phyloP scores from a whole-genome alignment of 1,140 invertebrate genomes.

The Bactericera cockerelli region DNA sequence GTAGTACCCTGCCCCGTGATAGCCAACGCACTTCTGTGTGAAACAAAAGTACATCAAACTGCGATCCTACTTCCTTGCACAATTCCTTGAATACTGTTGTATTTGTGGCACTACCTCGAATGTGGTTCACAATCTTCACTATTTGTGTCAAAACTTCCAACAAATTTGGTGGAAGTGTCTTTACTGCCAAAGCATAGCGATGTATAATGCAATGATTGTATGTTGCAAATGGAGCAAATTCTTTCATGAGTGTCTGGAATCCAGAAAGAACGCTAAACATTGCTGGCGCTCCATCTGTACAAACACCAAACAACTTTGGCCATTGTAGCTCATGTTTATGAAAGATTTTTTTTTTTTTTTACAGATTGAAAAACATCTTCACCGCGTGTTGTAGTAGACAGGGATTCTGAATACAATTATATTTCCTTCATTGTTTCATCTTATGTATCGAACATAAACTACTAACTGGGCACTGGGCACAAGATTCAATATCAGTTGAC shows the following conservation, averaged over 20 bases:
- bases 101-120: slow-evolving; percentile 6
- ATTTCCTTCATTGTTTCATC: too few relatives aligned
- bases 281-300: slow-evolving; percentile 9
- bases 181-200: background rate
- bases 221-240: slow-evolving; percentile 7
- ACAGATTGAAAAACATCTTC: too few relatives aligned
- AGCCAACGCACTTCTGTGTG: too few relatives aligned
- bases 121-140: slow-evolving; percentile 11
- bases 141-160: slow-evolving; percentile 2
- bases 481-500: too few relatives aligned
- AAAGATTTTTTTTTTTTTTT: too few relatives aligned
- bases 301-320: slow-evolving; percentile 9
- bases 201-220: too few relatives aligned
- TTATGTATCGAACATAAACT: too few relatives aligned
- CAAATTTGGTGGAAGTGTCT: slow-evolving; percentile 6
- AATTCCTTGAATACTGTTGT: slow-evolving; percentile 11
- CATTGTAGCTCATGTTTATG: too few relatives aligned
- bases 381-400: too few relatives aligned
- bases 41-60: background rate
- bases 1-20: too few relatives aligned
- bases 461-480: too few relatives aligned
- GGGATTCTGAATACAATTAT: too few relatives aligned
- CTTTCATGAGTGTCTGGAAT: slow-evolving; percentile 11
- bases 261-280: slow-evolving; percentile 11
- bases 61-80: background rate